Evolutionary conservation across 2,797 vertebrate genomes (phyloP), one percentile per base, ranked within the genome.

Genomic region (Enteromius mattozi): DNA sequence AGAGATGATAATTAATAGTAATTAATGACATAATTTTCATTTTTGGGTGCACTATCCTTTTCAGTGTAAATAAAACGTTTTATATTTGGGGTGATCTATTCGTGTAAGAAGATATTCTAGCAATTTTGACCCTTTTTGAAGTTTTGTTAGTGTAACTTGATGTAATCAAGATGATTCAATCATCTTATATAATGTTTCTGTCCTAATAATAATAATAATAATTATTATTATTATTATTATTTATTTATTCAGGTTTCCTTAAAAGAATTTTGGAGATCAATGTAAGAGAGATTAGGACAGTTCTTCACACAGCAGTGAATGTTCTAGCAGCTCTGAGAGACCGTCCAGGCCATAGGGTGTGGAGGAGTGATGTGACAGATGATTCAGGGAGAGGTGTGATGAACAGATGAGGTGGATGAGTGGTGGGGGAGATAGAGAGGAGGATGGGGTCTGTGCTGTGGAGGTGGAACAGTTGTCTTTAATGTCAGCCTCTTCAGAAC

Each of bases 401-500:
- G 56, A 81, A 86, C 85, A 78, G 72, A 82, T 66, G 51, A 54
- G 72, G 33, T 69, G 30, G 69, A 82, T 24, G 24, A 74, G 24
- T 79, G 85, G 61, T 83, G 10, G 35, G 30, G 45, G n/a, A 37
- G 72, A 77, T 3, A 16, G 51, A 85, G 61, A 81, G 63, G 14
- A 61, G 9, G 61, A 76, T 2, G 21, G 78, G 24, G 35, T 61
- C 65, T 63, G 66, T 79, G 72, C 69, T 68, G 42, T 76, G 80
- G 49, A 63, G 78, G 77, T 61, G 49, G 81, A 70, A 69, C 42
- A 72, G 54, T 54, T 68, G 24, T 63, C 61, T 40, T 81, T 35
- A 40, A 65, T 81, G 66, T 87, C 45, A 6, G 74, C 70, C 80
- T 88, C 85, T 89, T 86, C 89, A 85, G 81, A 89, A 90, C 66